Conservation (phyloP, 2,113 vertebrate species). For the Saccopteryx leptura region DNA sequence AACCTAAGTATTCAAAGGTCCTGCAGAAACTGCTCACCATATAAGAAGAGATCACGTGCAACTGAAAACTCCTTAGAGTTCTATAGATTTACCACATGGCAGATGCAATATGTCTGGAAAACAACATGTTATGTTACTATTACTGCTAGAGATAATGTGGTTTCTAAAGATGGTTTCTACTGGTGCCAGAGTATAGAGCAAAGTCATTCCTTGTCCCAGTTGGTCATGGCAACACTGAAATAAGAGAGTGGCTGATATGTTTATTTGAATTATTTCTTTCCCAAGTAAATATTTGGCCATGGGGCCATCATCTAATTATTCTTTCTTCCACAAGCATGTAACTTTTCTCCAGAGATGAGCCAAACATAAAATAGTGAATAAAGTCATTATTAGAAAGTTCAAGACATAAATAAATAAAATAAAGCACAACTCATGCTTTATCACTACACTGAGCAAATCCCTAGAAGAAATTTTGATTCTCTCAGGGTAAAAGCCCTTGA, state of each 20-base stretch:
- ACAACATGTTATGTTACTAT: not conserved
- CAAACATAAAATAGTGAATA: slow-evolving; percentile 40
- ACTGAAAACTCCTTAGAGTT: not conserved
- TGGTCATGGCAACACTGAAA: not conserved
- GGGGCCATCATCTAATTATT: not conserved
- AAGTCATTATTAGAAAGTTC: slow-evolving; percentile 30
- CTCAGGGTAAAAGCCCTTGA: too few relatives aligned
- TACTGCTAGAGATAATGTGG: not conserved
- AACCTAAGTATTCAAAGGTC: not conserved
- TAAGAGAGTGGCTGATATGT: not conserved
- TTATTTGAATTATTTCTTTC: slow-evolving; percentile 18
- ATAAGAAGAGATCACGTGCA: not conserved
- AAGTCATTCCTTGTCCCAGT: not conserved
- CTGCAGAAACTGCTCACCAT: not conserved
- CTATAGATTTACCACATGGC: not conserved
- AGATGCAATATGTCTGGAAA: not conserved
- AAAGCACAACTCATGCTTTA: not conserved
- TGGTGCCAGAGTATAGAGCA: not conserved
- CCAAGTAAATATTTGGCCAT: not conserved
- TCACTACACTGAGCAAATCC: not conserved
- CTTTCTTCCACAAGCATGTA: not conserved
- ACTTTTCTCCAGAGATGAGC: not conserved
- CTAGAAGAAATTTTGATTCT: too few relatives aligned
- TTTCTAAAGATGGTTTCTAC: not conserved
- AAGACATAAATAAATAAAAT: not conserved